Evolutionary conservation across 2,113 vertebrate genomes (phyloP).

Genomic region (Xyliphius kryptos): DNA sequence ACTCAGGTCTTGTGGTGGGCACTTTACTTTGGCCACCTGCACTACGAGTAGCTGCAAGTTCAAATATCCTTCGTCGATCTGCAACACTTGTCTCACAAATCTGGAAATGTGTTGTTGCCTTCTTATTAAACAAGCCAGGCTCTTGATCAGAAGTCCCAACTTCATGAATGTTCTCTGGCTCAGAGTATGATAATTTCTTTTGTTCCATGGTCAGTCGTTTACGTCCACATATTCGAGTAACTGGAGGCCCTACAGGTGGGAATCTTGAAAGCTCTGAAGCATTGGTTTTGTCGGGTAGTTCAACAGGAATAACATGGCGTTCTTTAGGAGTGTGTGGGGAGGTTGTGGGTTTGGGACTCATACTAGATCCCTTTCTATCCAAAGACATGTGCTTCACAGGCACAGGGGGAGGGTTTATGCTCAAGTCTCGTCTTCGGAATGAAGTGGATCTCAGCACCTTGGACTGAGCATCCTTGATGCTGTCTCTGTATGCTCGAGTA

Average conservation of each 20-base stretch:
- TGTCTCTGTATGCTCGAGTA: constrained; percentile 80
- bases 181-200: constrained; percentile 90
- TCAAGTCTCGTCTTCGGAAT: constrained; percentile 73
- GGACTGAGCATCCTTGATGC: constrained; percentile 81
- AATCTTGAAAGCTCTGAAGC: constrained; percentile 55
- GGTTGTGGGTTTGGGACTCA: constrained; percentile 44
- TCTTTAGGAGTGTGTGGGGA: constrained; percentile 76
- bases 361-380: constrained; percentile 68
- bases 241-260: constrained; percentile 44
- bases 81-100: constrained; percentile 75
- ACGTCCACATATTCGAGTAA: constrained; percentile 72
- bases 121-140: constrained; percentile 47
- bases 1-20: constrained; percentile 66
- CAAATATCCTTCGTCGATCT: constrained; percentile 81
- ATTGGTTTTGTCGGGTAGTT: constrained; percentile 35
- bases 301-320: constrained; percentile 72
- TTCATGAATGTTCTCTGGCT: constrained; percentile 91
- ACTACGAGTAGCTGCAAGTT: constrained; percentile 61
- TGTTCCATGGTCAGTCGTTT: constrained; percentile 78
- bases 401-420: constrained; percentile 53
- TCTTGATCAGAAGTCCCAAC: constrained; percentile 74
- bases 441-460: constrained; percentile 84
- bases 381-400: constrained; percentile 53
- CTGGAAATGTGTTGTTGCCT: constrained; percentile 45
- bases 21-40: constrained; percentile 54